Percentiles rank a stretch among this genome's conserved stretches.
phyloP scores from a whole-genome alignment of 2,888 invertebrate species.

The Acleris emargana region DNA sequence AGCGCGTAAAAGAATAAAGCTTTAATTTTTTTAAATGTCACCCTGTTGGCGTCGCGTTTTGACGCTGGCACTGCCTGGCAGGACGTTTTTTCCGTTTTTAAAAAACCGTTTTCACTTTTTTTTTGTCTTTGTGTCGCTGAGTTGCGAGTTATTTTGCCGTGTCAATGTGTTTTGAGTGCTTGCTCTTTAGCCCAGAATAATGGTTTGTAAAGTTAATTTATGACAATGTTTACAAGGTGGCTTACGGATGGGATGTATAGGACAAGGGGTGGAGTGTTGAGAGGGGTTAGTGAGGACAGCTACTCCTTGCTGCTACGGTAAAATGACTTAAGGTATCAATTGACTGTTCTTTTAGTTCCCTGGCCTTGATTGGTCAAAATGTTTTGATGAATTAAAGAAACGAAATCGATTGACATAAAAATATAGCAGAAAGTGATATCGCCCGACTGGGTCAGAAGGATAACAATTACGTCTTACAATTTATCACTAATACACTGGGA shows the following conservation, averaged over 20 bases:
- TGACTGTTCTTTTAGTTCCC: too few species aligned
- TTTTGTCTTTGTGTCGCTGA: not conserved
- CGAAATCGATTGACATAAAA: too few species aligned
- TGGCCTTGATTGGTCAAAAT: too few species aligned
- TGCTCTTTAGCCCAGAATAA: not conserved
- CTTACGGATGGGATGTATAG: not conserved
- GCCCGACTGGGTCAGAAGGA: too few species aligned
- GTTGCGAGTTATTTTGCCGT: slow-evolving; percentile 6
- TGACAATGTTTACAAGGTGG: not conserved
- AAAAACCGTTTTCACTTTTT: not conserved
- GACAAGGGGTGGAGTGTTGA: too few species aligned
- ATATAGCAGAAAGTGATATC: too few species aligned
- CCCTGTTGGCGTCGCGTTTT: slow-evolving; percentile 13
- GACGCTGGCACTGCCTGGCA: slow-evolving; percentile 6
- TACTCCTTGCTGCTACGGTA: too few species aligned
- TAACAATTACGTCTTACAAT: too few species aligned
- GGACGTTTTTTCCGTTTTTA: slow-evolving; percentile 12
- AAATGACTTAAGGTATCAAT: too few species aligned
- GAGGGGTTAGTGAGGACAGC: too few species aligned
- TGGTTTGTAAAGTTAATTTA: not conserved
- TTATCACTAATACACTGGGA: too few species aligned
- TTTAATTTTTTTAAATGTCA: slow-evolving; percentile 33
- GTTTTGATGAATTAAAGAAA: too few species aligned
- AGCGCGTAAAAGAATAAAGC: slow-evolving; percentile 31
- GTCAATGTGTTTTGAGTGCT: not conserved